These are phyloP conservation scores for Chloroclystis v-ata DNA, from an alignment of 2,888 invertebrate species.

Conservation along the genomic window DNA sequence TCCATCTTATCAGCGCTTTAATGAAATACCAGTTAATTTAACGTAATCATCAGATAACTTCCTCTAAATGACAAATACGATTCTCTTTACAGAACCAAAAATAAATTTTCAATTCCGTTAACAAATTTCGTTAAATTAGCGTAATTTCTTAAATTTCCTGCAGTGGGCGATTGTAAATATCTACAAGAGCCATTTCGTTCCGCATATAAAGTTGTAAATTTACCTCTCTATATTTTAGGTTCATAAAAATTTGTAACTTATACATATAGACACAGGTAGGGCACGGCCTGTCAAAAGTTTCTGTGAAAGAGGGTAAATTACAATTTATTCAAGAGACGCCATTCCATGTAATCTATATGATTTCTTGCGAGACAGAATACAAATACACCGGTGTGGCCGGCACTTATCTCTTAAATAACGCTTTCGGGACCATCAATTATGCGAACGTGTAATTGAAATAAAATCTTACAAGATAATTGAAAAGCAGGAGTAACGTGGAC, in stretches of 20 bases:
- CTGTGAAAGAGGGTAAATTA: constrained; percentile 36
- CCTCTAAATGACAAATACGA: constrained; percentile 36
- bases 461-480: constrained; percentile 48
- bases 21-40: constrained; percentile 35
- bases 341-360: constrained; percentile 39
- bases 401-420: constrained; percentile 36
- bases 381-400: constrained; percentile 31
- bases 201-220: constrained; percentile 14
- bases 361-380: constrained; percentile 36
- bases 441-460: constrained; percentile 49
- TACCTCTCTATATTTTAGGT: constrained; percentile 12
- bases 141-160: constrained; percentile 3
- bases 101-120: not conserved
- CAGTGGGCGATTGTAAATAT: not conserved
- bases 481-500: constrained; percentile 34
- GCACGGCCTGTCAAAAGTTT: constrained; percentile 18
- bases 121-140: not conserved
- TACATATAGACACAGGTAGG: not conserved
- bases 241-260: constrained; percentile 14
- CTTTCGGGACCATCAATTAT: constrained; percentile 45
- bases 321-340: constrained; percentile 34
- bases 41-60: constrained; percentile 33
- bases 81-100: not conserved
- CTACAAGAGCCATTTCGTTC: constrained; percentile 5
- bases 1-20: constrained; percentile 32